These are phyloP conservation scores for Pocillopora meandrina DNA, from an alignment of 92 coral and sea anemone species.

Conservation along the genomic window DNA sequence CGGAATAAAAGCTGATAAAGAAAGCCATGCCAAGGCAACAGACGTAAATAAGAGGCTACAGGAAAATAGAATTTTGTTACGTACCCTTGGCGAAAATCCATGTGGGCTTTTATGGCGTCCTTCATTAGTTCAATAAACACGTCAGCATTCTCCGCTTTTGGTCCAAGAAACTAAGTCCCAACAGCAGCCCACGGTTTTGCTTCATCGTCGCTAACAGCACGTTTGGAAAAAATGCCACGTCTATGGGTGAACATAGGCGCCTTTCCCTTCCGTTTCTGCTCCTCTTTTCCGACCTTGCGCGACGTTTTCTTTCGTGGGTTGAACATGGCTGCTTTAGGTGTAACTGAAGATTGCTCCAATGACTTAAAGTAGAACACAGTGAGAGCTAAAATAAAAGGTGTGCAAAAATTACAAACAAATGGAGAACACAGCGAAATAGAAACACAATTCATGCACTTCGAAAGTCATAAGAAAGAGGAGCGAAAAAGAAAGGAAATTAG, in stretches of 20 bases:
- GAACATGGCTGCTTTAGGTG: not conserved
- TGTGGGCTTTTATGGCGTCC: conserved; percentile 52
- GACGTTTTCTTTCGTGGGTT: conserved; percentile 9
- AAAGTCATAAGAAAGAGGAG: too few relatives aligned
- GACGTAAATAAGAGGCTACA: not conserved
- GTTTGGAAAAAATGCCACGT: conserved; percentile 10
- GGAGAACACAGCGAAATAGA: too few relatives aligned
- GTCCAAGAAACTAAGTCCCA: conserved; percentile 83
- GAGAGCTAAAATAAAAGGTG: too few relatives aligned
- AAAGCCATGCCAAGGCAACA: too few relatives aligned
- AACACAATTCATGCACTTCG: too few relatives aligned
- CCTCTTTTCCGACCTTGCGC: not conserved
- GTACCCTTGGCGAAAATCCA: conserved; percentile 58
- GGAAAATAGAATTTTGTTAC: not conserved
- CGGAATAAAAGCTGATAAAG: not conserved
- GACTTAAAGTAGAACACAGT: too few relatives aligned
- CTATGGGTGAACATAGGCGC: conserved; percentile 21
- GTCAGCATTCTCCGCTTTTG: conserved; percentile 72
- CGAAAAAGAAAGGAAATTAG: too few relatives aligned
- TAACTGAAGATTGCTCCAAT: not conserved
- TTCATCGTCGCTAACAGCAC: conserved; percentile 18
- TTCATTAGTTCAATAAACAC: conserved; percentile 42
- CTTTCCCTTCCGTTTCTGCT: not conserved
- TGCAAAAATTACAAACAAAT: too few relatives aligned
- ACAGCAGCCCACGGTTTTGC: conserved; percentile 70